These are phyloP conservation scores for Mus caroli DNA, from an alignment of 2,797 vertebrate genomes.

Conservation along the genomic window DNA sequence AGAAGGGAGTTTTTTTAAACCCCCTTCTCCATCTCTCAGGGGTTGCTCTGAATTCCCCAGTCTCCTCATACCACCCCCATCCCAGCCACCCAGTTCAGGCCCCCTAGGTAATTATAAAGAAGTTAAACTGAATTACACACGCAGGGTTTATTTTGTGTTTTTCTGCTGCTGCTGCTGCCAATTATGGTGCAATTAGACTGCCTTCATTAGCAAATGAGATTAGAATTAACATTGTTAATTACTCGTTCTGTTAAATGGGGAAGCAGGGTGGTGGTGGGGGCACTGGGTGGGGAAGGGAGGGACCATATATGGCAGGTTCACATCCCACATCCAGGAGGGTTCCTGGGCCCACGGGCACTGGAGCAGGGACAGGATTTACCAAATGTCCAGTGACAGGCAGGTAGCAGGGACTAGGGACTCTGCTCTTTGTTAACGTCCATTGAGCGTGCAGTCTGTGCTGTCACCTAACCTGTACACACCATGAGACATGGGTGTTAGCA, in stretches of 20 bases:
- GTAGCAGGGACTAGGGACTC: not conserved
- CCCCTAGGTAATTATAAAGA: slow-evolving; percentile 87
- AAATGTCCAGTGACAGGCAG: not conserved
- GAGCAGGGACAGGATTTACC: not conserved
- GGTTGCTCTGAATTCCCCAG: not conserved
- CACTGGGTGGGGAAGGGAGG: not conserved
- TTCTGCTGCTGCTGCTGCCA: slow-evolving; percentile 87
- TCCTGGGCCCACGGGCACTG: not conserved
- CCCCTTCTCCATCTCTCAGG: not conserved
- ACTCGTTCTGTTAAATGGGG: slow-evolving; percentile 88
- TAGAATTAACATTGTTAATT: slow-evolving; percentile 92
- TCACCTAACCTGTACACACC: not conserved
- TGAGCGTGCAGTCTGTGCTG: rapidly evolving
- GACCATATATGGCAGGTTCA: not conserved
- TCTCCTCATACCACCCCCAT: not conserved
- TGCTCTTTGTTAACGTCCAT: not conserved
- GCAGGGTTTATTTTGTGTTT: slow-evolving; percentile 90
- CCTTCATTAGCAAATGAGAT: slow-evolving; percentile 92
- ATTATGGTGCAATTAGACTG: slow-evolving; percentile 90
- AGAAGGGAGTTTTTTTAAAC: not conserved
- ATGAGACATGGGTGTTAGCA: not conserved
- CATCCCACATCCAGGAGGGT: not conserved
- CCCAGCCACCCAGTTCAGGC: slow-evolving; percentile 16
- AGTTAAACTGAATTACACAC: slow-evolving; percentile 87
- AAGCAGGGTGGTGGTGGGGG: slow-evolving; percentile 73